Evolutionary conservation across 2,113 vertebrate species (phyloP).

Genomic region (Cercocebus atys): DNA sequence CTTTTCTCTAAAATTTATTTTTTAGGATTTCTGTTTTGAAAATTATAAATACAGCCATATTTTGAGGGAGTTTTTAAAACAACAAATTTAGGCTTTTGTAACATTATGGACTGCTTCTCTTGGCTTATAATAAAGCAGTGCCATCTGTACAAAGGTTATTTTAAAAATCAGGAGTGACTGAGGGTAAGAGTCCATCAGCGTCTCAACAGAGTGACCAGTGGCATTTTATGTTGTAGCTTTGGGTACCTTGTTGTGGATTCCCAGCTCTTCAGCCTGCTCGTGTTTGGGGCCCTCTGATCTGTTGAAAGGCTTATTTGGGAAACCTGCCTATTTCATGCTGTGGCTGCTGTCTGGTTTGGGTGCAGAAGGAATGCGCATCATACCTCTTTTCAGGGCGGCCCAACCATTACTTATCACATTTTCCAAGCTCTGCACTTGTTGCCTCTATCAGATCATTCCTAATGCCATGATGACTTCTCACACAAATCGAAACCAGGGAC

Average conservation of each 20-base stretch:
- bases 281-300: neutral
- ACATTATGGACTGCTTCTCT: neutral
- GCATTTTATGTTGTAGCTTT: neutral
- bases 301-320: neutral
- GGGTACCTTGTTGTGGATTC: neutral
- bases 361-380: neutral
- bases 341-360: fast-evolving
- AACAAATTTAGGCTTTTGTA: neutral
- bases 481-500: neutral
- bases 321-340: neutral
- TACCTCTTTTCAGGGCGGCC: neutral
- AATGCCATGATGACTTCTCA: neutral
- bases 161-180: neutral
- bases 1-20: conserved; percentile 2
- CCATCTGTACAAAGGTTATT: neutral
- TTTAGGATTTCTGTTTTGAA: conserved; percentile 30
- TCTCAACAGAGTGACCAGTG: neutral
- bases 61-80: conserved; percentile 7
- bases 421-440: neutral
- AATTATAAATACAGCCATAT: neutral
- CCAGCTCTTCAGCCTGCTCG: neutral
- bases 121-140: neutral
- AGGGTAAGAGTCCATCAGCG: conserved; percentile 1
- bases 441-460: neutral
- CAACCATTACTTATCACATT: fast-evolving